phyloP scores from a whole-genome alignment of 2,113 vertebrate genomes.

The Tupaia chinensis region DNA sequence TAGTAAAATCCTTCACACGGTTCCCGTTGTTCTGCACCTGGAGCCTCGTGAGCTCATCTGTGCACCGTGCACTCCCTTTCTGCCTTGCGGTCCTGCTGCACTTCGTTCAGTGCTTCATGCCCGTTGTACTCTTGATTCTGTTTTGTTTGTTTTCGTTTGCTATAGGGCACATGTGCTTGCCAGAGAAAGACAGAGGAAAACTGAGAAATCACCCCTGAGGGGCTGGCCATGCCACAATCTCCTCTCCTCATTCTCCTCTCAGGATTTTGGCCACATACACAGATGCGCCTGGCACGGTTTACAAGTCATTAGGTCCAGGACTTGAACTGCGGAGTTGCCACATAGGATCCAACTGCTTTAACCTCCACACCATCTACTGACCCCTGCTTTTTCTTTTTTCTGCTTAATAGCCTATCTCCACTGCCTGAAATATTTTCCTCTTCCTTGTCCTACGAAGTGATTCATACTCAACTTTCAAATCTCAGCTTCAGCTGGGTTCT shows the following conservation, averaged over 20 bases:
- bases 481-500: background rate
- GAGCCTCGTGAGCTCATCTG: background rate
- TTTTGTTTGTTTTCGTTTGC: background rate
- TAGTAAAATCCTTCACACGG: background rate
- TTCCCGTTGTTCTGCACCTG: background rate
- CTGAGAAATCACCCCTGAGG: no score
- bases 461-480: conserved; percentile 50
- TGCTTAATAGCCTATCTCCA: background rate
- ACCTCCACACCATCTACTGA: no score
- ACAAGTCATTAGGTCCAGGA: no score
- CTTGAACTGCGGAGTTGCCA: no score
- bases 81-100: background rate
- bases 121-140: background rate
- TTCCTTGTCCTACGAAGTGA: background rate
- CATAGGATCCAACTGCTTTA: no score
- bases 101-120: background rate
- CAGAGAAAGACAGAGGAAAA: no score
- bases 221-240: no score
- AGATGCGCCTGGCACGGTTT: no score
- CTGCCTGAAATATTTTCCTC: background rate
- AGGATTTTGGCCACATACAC: no score
- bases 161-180: no score
- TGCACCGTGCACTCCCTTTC: background rate
- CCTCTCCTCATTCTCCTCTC: no score
- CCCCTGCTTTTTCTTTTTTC: background rate